A percentile compares a stretch with the other conserved stretches of the same genome.
Conservation (phyloP, 2,888 invertebrate genomes). For the Callinectes sapidus region DNA sequence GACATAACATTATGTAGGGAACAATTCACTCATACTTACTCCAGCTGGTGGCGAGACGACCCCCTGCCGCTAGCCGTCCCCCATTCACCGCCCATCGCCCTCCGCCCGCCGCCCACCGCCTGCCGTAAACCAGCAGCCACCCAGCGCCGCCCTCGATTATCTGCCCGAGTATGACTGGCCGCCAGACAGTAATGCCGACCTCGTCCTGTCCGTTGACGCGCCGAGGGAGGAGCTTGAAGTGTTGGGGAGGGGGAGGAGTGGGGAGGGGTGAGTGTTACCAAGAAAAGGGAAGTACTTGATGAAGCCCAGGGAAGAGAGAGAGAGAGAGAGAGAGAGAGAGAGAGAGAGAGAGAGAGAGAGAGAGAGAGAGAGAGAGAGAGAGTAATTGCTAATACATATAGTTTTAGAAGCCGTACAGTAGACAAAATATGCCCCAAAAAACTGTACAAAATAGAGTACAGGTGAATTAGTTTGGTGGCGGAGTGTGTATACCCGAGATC, state of each 20-base stretch:
- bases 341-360: conserved; percentile 13
- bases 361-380: conserved; percentile 20
- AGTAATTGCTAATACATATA: neutral
- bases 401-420: too few species aligned
- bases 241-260: neutral
- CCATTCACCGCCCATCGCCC: neutral
- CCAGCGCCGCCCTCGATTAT: conserved; percentile 16
- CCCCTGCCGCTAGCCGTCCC: neutral
- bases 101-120: neutral
- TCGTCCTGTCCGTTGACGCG: neutral
- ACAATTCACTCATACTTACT: neutral
- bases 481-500: too few species aligned
- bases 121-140: conserved; percentile 15
- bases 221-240: neutral
- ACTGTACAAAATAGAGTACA: too few species aligned
- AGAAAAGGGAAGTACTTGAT: neutral
- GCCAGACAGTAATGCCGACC: conserved; percentile 39
- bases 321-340: neutral
- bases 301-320: neutral
- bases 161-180: neutral
- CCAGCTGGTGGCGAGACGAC: neutral
- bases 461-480: too few species aligned
- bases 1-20: conserved; percentile 5
- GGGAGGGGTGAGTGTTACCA: neutral
- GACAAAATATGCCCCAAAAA: too few species aligned